Evolutionary conservation across 2,888 invertebrate genomes (phyloP).

Genomic region (Gymnoscelis rufifasciata): DNA sequence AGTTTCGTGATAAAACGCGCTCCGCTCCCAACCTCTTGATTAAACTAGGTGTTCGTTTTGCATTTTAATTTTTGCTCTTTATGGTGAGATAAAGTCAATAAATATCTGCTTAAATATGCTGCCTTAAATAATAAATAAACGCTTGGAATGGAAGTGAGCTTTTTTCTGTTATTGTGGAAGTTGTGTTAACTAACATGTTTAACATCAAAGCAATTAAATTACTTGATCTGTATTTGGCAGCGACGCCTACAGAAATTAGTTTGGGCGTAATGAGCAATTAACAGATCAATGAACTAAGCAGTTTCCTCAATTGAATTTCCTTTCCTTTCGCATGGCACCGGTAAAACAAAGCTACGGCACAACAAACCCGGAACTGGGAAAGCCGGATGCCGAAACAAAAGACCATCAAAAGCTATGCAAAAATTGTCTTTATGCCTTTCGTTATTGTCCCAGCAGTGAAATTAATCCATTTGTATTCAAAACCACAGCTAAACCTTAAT

Average conservation of each 20-base stretch:
- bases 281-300: constrained; percentile 2
- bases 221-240: not conserved
- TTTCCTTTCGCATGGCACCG: not conserved
- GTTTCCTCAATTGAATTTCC: constrained; percentile 3
- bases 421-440: constrained; percentile 17
- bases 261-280: not conserved
- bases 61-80: not conserved
- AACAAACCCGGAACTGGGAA: constrained; percentile 15
- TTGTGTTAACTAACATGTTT: too few species aligned
- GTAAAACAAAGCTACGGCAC: constrained; percentile 12
- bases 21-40: not conserved
- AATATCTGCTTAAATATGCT: too few species aligned
- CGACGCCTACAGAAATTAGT: not conserved
- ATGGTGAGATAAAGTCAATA: not conserved
- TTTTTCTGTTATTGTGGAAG: too few species aligned
- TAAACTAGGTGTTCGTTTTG: not conserved
- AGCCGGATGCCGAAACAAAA: constrained; percentile 17
- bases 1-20: not conserved
- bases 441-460: constrained; percentile 20
- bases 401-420: constrained; percentile 17
- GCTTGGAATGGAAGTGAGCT: too few species aligned
- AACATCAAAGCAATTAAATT: not conserved
- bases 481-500: constrained; percentile 27
- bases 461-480: constrained; percentile 32
- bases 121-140: not conserved